Base-by-base conservation (phyloP, 2,797 vertebrate species). In the Aulostomus chinensis region DNA sequence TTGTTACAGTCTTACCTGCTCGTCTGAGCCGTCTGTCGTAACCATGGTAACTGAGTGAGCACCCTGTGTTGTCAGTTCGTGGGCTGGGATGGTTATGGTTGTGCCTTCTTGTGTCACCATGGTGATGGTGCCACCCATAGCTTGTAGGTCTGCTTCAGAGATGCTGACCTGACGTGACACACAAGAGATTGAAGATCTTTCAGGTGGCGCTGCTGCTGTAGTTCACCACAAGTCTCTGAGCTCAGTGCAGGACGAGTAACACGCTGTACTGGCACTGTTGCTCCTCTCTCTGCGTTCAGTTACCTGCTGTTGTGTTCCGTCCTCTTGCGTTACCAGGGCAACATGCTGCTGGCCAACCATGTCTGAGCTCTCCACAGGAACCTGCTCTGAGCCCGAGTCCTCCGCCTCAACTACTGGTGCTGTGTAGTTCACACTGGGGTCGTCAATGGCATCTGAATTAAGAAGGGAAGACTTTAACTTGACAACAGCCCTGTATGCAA, bases 91-190 rank as follows among this genome's bases (percentile, higher is more conserved):
- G 2, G 96, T 98, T 82, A 99, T 98, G 56, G 96, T 98, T 1
- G 96, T 99, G 81, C 96, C 96, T 78, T 99, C 96, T 55, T 98
- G 96, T 11, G 96, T 98, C 58, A 99, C 96, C 96, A 99, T 99
- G 34, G 96, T 98, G 82, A 99, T 98, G 3, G 96, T 97, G 48
- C 94, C 96, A 22, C 94, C 95, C 84, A 99, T 92, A 25, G 96
- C 95, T 72, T 98, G 95, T 78, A 99, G 86, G 75, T 99, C 96
- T 24, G 94, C 94, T 58, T 98, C 95, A 52, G 96, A 97, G 52
- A 99, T 94, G 58, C 94, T 97, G 77, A 99, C 94, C 96, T 99
- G 84, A 59, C 80, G 80, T 13, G 65, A 25, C 39, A 52, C 14
- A 48, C 28, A 0, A 18, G 10, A 50, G n/a, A 68, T 31, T 2